These are phyloP conservation scores for Semnornis frantzii DNA, from an alignment of 2,113 vertebrate genomes.

Conservation along the genomic window DNA sequence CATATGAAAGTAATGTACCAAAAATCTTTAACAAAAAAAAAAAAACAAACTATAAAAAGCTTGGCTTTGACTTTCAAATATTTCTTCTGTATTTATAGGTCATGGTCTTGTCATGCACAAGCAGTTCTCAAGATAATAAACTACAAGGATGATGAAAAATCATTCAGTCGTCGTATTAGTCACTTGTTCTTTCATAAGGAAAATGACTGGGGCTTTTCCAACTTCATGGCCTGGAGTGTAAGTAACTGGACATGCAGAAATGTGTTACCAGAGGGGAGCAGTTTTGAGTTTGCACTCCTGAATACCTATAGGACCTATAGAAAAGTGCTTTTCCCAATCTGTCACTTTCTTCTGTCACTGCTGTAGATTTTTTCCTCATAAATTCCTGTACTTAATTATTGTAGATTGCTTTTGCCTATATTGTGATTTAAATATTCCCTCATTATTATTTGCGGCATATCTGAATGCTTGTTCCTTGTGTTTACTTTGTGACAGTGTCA, in stretches of 20 bases:
- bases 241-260: slow-evolving; percentile 67
- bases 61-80: background rate
- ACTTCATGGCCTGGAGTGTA: slow-evolving; percentile 99
- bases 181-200: slow-evolving; percentile 99
- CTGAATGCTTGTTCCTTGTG: background rate
- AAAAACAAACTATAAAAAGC: background rate
- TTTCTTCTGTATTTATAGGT: slow-evolving; percentile 79
- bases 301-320: background rate
- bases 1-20: background rate
- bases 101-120: slow-evolving; percentile 98
- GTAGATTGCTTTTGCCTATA: background rate
- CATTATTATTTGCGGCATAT: background rate
- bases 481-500: background rate
- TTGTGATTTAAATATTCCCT: background rate
- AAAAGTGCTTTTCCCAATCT: background rate
- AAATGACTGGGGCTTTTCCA: slow-evolving; percentile 99
- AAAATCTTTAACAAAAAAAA: background rate
- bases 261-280: background rate
- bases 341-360: background rate
- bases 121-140: slow-evolving; percentile 99
- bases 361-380: background rate
- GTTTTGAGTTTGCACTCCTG: background rate
- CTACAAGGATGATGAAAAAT: slow-evolving; percentile 98
- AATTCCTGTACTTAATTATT: background rate
- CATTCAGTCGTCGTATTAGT: slow-evolving; percentile 97